phyloP scores from a whole-genome alignment of 2,113 vertebrate species.

The Limanda limanda region DNA sequence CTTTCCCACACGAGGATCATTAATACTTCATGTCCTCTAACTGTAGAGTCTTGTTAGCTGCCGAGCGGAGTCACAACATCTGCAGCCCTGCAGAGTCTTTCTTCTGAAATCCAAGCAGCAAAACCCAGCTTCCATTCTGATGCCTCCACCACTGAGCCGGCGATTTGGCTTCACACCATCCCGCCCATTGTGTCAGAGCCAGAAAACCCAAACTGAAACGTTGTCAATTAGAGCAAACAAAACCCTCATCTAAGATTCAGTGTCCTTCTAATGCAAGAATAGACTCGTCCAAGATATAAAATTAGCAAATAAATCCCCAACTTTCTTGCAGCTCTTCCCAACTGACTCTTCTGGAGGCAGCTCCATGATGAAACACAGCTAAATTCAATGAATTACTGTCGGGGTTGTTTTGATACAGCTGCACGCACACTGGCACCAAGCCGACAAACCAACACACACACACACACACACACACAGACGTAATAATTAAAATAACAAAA shows the following conservation, averaged over 20 bases:
- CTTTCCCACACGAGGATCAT: slow-evolving; percentile 24
- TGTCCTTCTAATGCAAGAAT: not conserved
- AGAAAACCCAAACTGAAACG: not conserved
- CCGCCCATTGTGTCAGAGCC: not conserved
- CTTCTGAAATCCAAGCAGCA: not conserved
- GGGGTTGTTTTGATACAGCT: not conserved
- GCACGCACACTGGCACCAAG: not conserved
- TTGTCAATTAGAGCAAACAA: not conserved
- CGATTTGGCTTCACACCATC: not conserved
- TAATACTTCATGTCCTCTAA: slow-evolving; percentile 18
- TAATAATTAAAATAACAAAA: slow-evolving; percentile 20
- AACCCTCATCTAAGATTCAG: not conserved
- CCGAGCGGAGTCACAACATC: too few species aligned
- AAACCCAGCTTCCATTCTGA: not conserved
- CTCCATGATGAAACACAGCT: not conserved
- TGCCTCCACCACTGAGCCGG: not conserved
- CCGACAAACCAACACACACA: not conserved
- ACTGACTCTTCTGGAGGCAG: not conserved
- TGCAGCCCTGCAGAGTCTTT: not conserved
- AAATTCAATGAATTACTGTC: not conserved
- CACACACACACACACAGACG: not conserved
- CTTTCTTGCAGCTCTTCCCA: not conserved
- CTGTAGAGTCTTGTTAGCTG: not conserved
- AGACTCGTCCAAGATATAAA: not conserved
- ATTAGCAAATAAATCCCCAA: not conserved